Evolutionary conservation across 2,797 vertebrate species (phyloP), one percentile per base, ranked within the genome.

Genomic region (Gymnopithys bicolor): DNA sequence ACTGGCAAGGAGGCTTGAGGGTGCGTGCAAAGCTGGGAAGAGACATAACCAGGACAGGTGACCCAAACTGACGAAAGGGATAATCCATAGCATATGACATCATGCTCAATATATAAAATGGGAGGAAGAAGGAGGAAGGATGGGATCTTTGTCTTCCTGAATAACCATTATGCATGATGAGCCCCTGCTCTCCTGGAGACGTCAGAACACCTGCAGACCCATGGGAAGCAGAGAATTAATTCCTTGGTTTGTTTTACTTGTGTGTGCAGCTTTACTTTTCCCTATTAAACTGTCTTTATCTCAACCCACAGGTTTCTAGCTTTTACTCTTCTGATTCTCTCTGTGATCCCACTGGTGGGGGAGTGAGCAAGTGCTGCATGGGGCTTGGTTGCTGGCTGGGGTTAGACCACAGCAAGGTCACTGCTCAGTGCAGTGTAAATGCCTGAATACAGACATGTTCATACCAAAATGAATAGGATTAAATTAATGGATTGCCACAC

Each of bases 301-400:
- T 46, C 39, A 78, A 27, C 19, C 25, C 21, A 59, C 9, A 10
- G 30, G 6, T 46, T 71, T 23, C 35, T 23, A 46, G 45, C 30
- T 84, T 77, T 46, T 46, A 32, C 18, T 23, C 18, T 84, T 59
- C 46, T 0, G 0, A 17, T 71, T 58, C 25, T 52, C 10, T 33
- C 18, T 10, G 21, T 45, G 24, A 66, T 71, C 30, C 22, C 59
- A 52, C 33, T 66, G 52, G 22, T 35, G 33, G 27, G 39, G 28
- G 9, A 59, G 18, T 27, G 18, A 64, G 14, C 0, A 1, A 58
- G 28, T 0, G 33, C 59, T 3, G 1, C 27, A 21, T 46, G 30
- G 30, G n/a, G 15, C 30, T 66, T 77, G 68, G 39, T 16, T 66
- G 16, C 27, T 59, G 46, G 8, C 22, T 66, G 24, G 21, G 30